A percentile compares a stretch with the other conserved stretches of the same genome.
Evolutionary conservation across 2,888 invertebrate species (phyloP).

Genomic region (Clepsis dumicolana): DNA sequence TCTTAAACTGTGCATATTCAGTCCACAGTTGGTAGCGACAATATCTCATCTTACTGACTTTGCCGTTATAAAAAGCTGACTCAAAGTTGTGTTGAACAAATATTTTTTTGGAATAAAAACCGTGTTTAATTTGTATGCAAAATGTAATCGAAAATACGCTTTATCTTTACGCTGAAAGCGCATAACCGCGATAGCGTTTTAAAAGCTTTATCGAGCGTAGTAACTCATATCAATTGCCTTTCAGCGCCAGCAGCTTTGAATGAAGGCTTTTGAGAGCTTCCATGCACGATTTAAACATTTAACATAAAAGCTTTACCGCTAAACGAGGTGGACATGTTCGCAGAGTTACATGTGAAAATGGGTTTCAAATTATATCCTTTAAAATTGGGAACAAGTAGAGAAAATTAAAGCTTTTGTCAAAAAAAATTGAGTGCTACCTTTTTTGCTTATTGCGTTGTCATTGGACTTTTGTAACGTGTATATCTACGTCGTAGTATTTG

Average conservation of each 20-base stretch:
- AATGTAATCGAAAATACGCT: conserved; percentile 36
- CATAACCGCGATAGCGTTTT: conserved; percentile 31
- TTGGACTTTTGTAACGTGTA: no score
- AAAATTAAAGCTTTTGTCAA: no score
- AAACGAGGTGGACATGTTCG: conserved; percentile 14
- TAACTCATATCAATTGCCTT: conserved; percentile 43
- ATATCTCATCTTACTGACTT: no score
- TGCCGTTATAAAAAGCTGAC: no score
- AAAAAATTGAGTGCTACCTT: no score
- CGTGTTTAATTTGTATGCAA: conserved; percentile 1
- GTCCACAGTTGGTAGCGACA: no score
- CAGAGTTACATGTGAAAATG: neutral
- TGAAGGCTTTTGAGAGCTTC: conserved; percentile 39
- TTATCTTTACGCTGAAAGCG: conserved; percentile 26
- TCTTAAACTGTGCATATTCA: no score
- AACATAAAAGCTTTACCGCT: conserved; percentile 16
- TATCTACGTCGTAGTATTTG: no score
- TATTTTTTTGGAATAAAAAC: conserved; percentile 8
- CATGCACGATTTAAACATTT: conserved; percentile 36
- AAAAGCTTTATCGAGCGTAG: conserved; percentile 35
- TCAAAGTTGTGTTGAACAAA: no score
- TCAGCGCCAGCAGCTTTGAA: conserved; percentile 37
- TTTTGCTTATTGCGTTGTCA: no score
- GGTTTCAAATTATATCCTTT: neutral
- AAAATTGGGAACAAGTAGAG: neutral